Evolutionary conservation across 2,797 vertebrate genomes (phyloP).

Genomic region (Varecia variegata): DNA sequence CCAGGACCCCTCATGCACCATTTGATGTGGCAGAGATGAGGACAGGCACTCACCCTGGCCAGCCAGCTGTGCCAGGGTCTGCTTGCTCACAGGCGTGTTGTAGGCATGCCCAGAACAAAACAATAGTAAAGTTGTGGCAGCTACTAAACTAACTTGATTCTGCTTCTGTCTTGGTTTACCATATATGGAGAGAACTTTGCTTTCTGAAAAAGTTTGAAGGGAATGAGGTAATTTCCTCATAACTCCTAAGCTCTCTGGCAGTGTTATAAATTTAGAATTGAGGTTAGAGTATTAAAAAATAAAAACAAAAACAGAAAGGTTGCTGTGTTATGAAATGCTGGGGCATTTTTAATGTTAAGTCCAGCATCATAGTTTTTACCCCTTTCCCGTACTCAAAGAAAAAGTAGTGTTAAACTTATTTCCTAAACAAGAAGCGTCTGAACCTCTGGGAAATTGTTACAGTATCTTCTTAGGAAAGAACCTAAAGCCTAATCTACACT

Average conservation of each 20-base stretch:
- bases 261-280: constrained; percentile 38
- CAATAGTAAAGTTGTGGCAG: neutral
- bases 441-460: constrained; percentile 19
- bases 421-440: constrained; percentile 37
- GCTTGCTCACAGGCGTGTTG: neutral
- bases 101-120: neutral
- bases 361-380: neutral
- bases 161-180: constrained; percentile 11
- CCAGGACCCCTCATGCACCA: neutral
- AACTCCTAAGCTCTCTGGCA: constrained; percentile 42
- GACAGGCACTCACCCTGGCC: no score
- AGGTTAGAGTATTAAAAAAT: constrained; percentile 34
- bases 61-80: neutral
- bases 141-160: neutral
- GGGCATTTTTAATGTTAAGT: neutral
- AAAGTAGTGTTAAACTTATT: neutral
- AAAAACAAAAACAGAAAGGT: constrained; percentile 26
- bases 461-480: constrained; percentile 29
- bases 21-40: neutral
- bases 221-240: constrained; percentile 59
- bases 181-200: constrained; percentile 26
- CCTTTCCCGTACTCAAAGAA: neutral
- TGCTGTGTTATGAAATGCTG: neutral
- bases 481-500: constrained; percentile 24
- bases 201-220: constrained; percentile 44